A percentile compares a stretch with the other conserved stretches of the same genome.
phyloP scores from a whole-genome alignment of 2,113 vertebrate genomes.

The Microcebus jonahi region DNA sequence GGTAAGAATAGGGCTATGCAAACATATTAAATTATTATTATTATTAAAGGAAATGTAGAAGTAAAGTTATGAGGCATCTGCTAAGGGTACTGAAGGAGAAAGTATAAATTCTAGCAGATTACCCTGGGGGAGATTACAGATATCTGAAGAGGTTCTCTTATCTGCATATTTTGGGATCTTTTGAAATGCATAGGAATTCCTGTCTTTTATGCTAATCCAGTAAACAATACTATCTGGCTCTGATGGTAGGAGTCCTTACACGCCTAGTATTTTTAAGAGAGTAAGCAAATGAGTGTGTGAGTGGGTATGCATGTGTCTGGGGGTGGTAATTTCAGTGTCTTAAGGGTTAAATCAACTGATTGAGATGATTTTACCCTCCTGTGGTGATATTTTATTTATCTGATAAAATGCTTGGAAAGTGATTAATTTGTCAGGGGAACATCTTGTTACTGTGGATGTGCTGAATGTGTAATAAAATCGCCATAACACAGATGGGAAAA shows the following conservation, averaged over 20 bases:
- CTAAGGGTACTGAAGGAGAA: background rate
- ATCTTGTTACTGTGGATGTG: conserved; percentile 92
- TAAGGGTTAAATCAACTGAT: conserved; percentile 85
- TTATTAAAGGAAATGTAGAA: background rate
- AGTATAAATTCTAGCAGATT: background rate
- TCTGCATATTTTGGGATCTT: background rate
- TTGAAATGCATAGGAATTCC: background rate
- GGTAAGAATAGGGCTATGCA: background rate
- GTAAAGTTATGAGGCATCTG: background rate
- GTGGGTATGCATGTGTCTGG: background rate
- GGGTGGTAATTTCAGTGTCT: conserved; percentile 80
- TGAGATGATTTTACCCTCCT: conserved; percentile 84
- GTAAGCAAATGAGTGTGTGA: conserved; percentile 62
- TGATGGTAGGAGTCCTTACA: conserved; percentile 55
- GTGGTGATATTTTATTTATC: conserved; percentile 90
- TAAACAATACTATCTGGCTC: background rate
- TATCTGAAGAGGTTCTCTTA: conserved; percentile 7
- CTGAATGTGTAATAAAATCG: conserved; percentile 94
- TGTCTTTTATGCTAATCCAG: background rate
- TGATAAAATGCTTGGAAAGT: conserved; percentile 88
- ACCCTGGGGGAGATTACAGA: background rate
- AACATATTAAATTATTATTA: background rate
- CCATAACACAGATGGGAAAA: conserved; percentile 91
- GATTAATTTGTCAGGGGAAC: conserved; percentile 89
- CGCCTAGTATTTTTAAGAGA: conserved; percentile 60